A percentile compares a stretch with the other conserved stretches of the same genome.
Evolutionary conservation across 92 coral and sea anemone genomes (phyloP).

Genomic region (Blastomussa wellsi): DNA sequence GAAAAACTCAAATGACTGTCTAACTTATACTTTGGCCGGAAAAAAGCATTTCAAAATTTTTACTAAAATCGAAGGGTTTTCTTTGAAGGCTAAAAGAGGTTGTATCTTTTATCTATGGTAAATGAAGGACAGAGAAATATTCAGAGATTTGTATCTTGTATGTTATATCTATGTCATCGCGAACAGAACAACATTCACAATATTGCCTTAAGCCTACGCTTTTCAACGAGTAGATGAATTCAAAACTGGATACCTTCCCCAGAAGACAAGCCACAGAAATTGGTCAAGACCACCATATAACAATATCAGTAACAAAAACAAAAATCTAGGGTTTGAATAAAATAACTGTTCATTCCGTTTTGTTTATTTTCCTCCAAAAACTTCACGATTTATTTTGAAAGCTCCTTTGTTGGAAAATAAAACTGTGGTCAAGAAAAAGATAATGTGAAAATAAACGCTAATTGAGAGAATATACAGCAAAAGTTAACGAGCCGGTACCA

Average conservation of each 20-base stretch:
- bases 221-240: not conserved
- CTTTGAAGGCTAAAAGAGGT: not conserved
- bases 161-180: not conserved
- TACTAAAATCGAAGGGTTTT: not conserved
- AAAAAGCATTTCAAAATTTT: not conserved
- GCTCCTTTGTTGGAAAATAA: not conserved
- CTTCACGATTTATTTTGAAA: not conserved
- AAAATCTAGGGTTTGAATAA: too few species aligned
- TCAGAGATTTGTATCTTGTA: not conserved
- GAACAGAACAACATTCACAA: not conserved
- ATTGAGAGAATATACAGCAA: not conserved
- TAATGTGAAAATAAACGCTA: not conserved
- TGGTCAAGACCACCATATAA: not conserved
- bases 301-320: not conserved
- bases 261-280: not conserved
- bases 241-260: not conserved
- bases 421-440: not conserved
- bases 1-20: not conserved
- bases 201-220: not conserved
- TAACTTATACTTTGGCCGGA: not conserved
- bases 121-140: not conserved
- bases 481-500: not conserved
- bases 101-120: not conserved
- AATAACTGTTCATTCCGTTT: not conserved
- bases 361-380: not conserved